Evolutionary conservation across 2,113 vertebrate species (phyloP), one percentile per base, ranked within the genome.

Genomic region (Mola mola): DNA sequence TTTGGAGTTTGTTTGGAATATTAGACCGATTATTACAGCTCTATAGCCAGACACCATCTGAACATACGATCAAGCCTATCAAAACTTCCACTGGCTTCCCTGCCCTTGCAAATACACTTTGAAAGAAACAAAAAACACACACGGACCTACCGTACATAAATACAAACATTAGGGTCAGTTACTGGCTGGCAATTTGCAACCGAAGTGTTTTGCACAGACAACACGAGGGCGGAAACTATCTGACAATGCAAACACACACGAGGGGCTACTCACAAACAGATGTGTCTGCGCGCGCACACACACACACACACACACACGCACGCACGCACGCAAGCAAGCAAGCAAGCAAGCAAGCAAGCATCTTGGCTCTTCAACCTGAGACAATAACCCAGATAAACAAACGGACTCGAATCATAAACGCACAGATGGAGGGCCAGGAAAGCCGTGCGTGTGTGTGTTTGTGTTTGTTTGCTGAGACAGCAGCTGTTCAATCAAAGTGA

Each of bases 401-500:
- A 55, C 29, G 66, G 37, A 75, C 22, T 65, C 43, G 6, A 48
- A 75, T 83, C 78, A 78, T 85, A 88, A 86, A 88, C 25, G 56
- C 72, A 69, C 75, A 87, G 75, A 81, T 73, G 76, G 68, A 65
- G 38, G 67, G 40, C 51, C 60, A n/a, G 37, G 19, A 55, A 24
- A 28, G 48, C 33, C 12, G 34, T 73, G 37, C 48, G 26, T 59
- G 42, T 44, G 64, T 66, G 12, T 57, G 42, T 65, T 10, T 65
- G 63, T 40, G 47, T 64, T 29, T 78, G 26, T 59, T 38, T 67
- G 62, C 40, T 49, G 56, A 76, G 49, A 49, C 51, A 70, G 79
- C 87, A 89, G 88, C 85, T 90, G 84, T 88, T 89, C 83, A 89
- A 90, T 82, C 88, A 81, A 60, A 82, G 74, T 26, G 68, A 42